Base-by-base conservation (phyloP, 2,797 vertebrate species). In the Falco cherrug region DNA sequence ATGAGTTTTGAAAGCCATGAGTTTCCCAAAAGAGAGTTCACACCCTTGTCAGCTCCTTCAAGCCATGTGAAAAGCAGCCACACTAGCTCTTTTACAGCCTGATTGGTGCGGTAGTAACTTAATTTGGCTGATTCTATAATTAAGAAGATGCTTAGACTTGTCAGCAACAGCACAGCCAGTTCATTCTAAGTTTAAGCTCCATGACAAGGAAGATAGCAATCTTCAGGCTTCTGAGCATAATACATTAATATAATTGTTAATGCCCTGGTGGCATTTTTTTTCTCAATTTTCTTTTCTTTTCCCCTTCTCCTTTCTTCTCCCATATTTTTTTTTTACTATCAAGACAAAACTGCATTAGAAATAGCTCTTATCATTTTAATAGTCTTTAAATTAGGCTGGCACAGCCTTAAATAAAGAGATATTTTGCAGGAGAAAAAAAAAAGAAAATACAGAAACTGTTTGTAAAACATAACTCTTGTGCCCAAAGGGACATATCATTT, bases 401-500 rank as follows among this genome's bases (percentile, higher is more conserved):
- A 93, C 61, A 90, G 94, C 91, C 90, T 97, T 97, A 97, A 97
- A 96, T 96, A 97, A 97, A 95, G 94, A 94, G 80, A 96, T 96
- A 95, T 95, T 96, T 96, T 96, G 91, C 91, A 89, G 69, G 68
- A 89, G 69, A 67, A 89, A 84, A 92, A 87, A 94, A 92, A 74
- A 81, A 35, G 61, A 91, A 94, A 97, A 96, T 81, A 93, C 87
- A 92, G 87, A 92, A 97, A 95, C 84, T 97, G 97, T 98, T 98
- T 98, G 97, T 98, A 97, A 97, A 97, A 98, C 97, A 97, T 88
- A 97, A 97, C 92, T 96, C 96, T 81, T 78, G 87, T 87, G 94
- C 97, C 98, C 97, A 96, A 95, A 97, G 97, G 97, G 96, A 97
- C 96, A 90, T 97, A 97, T 97, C 96, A 98, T 97, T 98, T 97